A percentile compares a stretch with the other conserved stretches of the same genome.
Evolutionary conservation across 1,140 invertebrate genomes (phyloP).

Genomic region (Geopemphigus sp.): DNA sequence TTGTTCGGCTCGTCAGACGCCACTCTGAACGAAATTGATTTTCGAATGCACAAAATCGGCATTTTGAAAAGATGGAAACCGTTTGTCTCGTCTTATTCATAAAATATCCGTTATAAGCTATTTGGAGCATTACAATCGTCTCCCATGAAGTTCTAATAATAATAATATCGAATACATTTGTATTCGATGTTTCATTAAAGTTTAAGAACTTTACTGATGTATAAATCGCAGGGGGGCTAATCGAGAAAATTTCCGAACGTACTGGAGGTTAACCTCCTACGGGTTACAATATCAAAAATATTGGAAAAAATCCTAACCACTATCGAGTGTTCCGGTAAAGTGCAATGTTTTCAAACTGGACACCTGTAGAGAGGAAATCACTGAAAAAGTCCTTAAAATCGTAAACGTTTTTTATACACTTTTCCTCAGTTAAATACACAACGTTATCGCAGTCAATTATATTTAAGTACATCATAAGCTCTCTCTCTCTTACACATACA

Average conservation of each 20-base stretch:
- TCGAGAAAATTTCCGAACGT: not conserved
- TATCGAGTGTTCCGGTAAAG: conserved; percentile 2
- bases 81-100: too few relatives aligned
- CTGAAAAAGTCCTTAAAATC: not conserved
- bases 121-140: too few relatives aligned
- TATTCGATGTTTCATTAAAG: not conserved
- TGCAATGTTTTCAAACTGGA: not conserved
- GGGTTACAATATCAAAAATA: conserved; percentile 27
- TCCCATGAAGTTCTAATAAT: too few relatives aligned
- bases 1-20: too few relatives aligned
- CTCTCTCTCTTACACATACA: not conserved
- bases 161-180: not conserved
- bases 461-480: too few relatives aligned
- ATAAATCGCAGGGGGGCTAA: conserved; percentile 10
- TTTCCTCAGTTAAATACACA: not conserved
- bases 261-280: not conserved
- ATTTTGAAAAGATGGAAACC: too few relatives aligned
- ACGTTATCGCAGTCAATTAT: too few relatives aligned
- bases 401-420: not conserved
- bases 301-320: conserved; percentile 8
- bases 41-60: too few relatives aligned
- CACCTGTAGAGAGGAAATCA: conserved; percentile 34
- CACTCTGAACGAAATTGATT: too few relatives aligned
- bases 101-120: too few relatives aligned
- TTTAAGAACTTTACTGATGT: not conserved